These are phyloP conservation scores for Dasysyrphus tricinctus DNA, from an alignment of 2,888 invertebrate species.

Conservation along the genomic window DNA sequence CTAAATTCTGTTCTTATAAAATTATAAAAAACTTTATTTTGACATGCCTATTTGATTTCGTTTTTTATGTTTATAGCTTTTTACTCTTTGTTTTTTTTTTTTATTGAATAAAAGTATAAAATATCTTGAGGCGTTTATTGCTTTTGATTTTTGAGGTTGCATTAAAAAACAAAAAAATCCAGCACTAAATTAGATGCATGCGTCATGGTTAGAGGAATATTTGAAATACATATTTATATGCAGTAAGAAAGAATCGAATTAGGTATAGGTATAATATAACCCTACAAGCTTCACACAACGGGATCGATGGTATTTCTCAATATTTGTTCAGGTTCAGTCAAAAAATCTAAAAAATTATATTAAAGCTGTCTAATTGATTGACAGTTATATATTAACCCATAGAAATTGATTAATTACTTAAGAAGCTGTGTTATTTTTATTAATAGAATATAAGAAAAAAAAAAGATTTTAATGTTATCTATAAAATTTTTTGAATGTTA, in stretches of 20 bases:
- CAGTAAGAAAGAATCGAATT: background rate
- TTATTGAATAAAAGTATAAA: background rate
- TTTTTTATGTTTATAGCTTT: constrained; percentile 30
- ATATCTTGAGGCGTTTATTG: background rate
- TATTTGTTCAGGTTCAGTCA: background rate
- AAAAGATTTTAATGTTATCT: background rate
- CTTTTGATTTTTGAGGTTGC: background rate
- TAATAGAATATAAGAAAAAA: background rate
- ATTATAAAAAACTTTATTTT: background rate
- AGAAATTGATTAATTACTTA: background rate
- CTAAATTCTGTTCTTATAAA: background rate
- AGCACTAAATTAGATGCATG: background rate
- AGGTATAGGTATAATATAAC: too few relatives aligned
- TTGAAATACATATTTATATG: background rate
- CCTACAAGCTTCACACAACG: background rate
- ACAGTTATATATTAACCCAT: background rate
- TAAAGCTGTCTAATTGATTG: background rate
- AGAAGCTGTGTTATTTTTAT: background rate
- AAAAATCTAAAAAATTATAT: background rate
- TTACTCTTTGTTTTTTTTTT: background rate
- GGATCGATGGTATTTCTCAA: background rate
- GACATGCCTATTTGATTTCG: background rate
- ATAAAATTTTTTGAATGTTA: background rate
- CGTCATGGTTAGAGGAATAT: background rate
- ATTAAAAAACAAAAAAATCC: background rate